A percentile compares a stretch with the other conserved stretches of the same genome.
phyloP scores from a whole-genome alignment of 2,888 invertebrate species.

The Crepidodera aurea region DNA sequence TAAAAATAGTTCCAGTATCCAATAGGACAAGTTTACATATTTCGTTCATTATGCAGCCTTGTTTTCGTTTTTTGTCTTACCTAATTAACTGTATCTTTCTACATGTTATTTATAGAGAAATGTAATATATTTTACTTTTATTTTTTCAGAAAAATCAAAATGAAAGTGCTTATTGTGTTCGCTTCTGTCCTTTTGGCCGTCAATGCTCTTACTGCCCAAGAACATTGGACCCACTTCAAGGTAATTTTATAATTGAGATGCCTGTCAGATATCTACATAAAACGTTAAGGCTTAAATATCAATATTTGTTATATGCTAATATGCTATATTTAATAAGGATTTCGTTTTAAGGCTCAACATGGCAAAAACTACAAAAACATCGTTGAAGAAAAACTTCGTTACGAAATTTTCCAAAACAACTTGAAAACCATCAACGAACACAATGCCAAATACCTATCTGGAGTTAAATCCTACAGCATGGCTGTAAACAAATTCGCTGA shows the following conservation, averaged over 20 bases:
- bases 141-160: background rate
- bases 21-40: too few relatives aligned
- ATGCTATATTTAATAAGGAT: too few relatives aligned
- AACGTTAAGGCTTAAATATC: too few relatives aligned
- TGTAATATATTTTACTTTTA: too few relatives aligned
- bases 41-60: too few relatives aligned
- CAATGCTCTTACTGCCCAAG: conserved; percentile 10
- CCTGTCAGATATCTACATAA: too few relatives aligned
- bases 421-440: conserved; percentile 36
- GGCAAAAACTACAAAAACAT: background rate
- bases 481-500: conserved; percentile 41
- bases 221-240: conserved; percentile 28
- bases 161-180: conserved; percentile 27
- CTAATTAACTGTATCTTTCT: too few relatives aligned
- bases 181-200: conserved; percentile 21
- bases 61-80: too few relatives aligned
- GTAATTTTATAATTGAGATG: conserved; percentile 6
- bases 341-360: background rate
- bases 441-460: conserved; percentile 37
- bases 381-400: conserved; percentile 32
- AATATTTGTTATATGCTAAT: too few relatives aligned
- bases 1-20: too few relatives aligned
- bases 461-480: conserved; percentile 34
- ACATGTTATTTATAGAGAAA: too few relatives aligned
- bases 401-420: conserved; percentile 36